These are phyloP conservation scores for Phyllostomus discolor DNA, from an alignment of 2,113 vertebrate genomes.

Conservation along the genomic window DNA sequence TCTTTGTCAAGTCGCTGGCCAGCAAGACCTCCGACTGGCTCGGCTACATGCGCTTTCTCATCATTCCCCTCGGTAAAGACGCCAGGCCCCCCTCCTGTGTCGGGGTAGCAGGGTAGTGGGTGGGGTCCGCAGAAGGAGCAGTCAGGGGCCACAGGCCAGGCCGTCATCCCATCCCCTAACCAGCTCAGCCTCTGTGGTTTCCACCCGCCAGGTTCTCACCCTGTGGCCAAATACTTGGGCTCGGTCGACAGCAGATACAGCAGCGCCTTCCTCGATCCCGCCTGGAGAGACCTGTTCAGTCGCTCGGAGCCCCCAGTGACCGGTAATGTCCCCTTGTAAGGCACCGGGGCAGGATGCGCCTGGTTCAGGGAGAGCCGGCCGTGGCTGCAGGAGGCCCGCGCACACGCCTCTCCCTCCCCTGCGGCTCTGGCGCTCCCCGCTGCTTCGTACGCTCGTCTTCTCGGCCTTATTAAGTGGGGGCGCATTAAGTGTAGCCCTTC, in stretches of 20 bases:
- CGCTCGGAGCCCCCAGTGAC: conserved; percentile 85
- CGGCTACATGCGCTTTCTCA: conserved; percentile 90
- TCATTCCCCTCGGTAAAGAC: conserved; percentile 88
- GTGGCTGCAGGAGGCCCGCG: background rate
- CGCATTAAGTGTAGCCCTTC: background rate
- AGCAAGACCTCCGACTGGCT: conserved; percentile 94
- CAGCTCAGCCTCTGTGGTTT: background rate
- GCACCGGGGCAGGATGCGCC: background rate
- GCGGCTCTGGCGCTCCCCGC: background rate
- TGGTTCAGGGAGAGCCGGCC: background rate
- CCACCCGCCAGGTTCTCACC: conserved; percentile 85
- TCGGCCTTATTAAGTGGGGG: background rate
- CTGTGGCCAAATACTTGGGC: conserved; percentile 90
- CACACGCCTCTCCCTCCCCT: too few species aligned
- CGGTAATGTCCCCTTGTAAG: conserved; percentile 71
- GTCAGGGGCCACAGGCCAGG: background rate
- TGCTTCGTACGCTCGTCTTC: background rate
- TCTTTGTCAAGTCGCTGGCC: conserved; percentile 91
- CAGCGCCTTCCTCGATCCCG: conserved; percentile 86
- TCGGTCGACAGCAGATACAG: conserved; percentile 89
- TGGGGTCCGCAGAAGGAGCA: background rate
- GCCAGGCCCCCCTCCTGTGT: background rate
- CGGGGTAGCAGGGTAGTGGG: background rate
- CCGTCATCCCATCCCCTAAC: background rate
- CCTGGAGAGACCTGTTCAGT: conserved; percentile 90